phyloP scores from a whole-genome alignment of 53 echinoderm and acorn worm species.

The Apostichopus leukothele region DNA sequence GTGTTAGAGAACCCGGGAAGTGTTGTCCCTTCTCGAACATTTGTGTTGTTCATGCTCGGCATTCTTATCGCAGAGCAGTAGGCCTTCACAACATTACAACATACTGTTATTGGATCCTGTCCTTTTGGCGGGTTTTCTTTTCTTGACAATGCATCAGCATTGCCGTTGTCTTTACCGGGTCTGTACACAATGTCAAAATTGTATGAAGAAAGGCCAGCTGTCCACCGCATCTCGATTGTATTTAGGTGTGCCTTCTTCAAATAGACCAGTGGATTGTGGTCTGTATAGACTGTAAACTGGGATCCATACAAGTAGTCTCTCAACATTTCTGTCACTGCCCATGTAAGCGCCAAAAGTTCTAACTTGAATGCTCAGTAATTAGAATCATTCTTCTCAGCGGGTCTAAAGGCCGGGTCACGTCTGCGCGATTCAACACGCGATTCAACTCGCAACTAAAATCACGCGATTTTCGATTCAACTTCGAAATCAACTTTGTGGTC shows the following conservation, averaged over 20 bases:
- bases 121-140: neutral
- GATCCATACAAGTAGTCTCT: constrained; percentile 29
- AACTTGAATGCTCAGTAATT: constrained; percentile 58
- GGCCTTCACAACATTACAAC: constrained; percentile 4
- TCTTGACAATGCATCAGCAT: constrained; percentile 32
- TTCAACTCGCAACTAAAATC: no score
- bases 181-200: constrained; percentile 42
- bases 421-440: no score
- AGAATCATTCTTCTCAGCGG: constrained; percentile 51
- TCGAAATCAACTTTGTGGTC: no score
- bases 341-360: constrained; percentile 53
- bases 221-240: constrained; percentile 4
- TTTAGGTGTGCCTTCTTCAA: constrained; percentile 27
- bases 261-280: constrained; percentile 25
- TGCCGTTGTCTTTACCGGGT: constrained; percentile 36
- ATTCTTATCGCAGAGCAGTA: neutral
- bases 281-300: constrained; percentile 29
- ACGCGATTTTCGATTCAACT: no score
- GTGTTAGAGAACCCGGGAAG: neutral
- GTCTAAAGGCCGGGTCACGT: neutral
- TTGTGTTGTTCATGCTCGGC: neutral
- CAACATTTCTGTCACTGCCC: constrained; percentile 63
- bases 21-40: neutral
- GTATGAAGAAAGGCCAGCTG: constrained; percentile 1
- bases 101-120: neutral